Evolutionary conservation across 2,113 vertebrate genomes (phyloP).

Genomic region (Rattus rattus): DNA sequence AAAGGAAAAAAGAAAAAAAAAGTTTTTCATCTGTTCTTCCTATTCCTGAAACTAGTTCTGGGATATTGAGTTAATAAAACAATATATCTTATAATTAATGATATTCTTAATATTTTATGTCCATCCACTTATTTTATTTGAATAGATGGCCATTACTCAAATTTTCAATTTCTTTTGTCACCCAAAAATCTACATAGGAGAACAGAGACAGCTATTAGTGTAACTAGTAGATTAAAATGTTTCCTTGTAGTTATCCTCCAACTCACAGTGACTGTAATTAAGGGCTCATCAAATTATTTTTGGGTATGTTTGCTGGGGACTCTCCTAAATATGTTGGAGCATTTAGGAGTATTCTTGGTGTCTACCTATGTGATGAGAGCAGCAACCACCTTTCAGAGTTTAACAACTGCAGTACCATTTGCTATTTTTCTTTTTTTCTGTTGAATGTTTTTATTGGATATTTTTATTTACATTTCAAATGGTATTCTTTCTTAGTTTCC

Average conservation of each 20-base stretch:
- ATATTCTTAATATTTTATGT: background rate
- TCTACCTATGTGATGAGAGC: background rate
- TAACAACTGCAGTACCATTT: background rate
- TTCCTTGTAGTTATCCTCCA: background rate
- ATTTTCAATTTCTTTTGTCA: background rate
- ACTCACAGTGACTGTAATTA: background rate
- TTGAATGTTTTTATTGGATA: too few species aligned
- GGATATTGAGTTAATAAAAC: background rate
- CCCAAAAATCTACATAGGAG: background rate
- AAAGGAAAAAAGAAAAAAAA: too few species aligned
- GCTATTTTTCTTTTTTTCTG: too few species aligned
- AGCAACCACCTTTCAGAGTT: background rate
- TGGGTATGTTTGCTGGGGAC: too few species aligned
- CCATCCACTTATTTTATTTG: background rate
- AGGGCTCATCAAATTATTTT: background rate
- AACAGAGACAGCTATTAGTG: background rate
- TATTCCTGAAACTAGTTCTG: background rate
- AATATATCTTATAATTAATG: background rate
- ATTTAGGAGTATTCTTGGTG: background rate
- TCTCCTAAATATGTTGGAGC: rapidly evolving
- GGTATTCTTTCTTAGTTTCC: too few species aligned
- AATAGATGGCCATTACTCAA: background rate
- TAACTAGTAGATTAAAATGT: background rate
- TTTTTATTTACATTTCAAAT: too few species aligned
- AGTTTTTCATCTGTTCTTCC: background rate